phyloP scores from a whole-genome alignment of 2,113 vertebrate genomes.

The Bubo blakistoni region DNA sequence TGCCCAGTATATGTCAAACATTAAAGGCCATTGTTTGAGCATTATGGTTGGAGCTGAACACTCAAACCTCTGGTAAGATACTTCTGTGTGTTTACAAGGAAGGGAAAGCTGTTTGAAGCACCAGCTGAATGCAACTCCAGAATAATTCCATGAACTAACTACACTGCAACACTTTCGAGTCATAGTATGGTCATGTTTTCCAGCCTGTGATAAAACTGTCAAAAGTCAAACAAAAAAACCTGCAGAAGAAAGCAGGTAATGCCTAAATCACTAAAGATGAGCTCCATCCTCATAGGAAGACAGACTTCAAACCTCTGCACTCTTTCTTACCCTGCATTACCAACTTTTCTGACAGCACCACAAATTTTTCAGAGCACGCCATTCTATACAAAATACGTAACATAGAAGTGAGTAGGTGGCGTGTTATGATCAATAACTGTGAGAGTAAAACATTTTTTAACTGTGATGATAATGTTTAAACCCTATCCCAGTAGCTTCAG shows the following conservation, averaged over 20 bases:
- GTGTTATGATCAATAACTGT: conserved; percentile 36
- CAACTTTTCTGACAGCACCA: background rate
- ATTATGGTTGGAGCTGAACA: background rate
- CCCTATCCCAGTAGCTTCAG: conserved; percentile 21
- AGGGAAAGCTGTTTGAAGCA: background rate
- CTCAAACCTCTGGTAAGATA: fast-evolving
- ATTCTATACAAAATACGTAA: background rate
- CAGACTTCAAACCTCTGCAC: background rate
- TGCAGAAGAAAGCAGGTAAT: background rate
- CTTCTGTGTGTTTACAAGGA: background rate
- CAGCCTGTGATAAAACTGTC: background rate
- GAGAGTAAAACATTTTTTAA: conserved; percentile 39
- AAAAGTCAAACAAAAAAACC: background rate
- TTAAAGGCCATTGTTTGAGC: background rate
- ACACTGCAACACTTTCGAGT: background rate
- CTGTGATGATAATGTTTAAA: conserved; percentile 56
- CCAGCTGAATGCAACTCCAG: background rate
- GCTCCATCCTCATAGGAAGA: background rate
- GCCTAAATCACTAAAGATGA: background rate
- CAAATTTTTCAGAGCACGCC: background rate
- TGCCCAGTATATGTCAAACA: background rate
- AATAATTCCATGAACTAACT: background rate
- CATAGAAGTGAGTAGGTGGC: background rate
- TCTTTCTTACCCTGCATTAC: background rate
- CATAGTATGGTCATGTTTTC: background rate